Percentiles rank a stretch among this genome's conserved stretches.
Evolutionary conservation across 1,140 invertebrate species (phyloP).

Genomic region (Meteorus sp.): DNA sequence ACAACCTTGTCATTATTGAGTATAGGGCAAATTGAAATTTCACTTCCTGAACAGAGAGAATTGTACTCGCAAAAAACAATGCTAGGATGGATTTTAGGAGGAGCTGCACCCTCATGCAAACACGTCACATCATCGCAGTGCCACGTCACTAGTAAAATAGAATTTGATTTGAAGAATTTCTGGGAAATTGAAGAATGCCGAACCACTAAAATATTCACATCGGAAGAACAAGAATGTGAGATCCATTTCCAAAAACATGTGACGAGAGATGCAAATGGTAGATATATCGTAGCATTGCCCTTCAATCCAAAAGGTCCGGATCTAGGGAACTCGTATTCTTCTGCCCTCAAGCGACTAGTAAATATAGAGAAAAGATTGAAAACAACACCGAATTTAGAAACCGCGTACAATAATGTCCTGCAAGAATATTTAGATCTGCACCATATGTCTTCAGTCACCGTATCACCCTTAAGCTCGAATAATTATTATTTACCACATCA

Average conservation of each 20-base stretch:
- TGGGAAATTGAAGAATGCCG: conserved; percentile 6
- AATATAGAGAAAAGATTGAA: background rate
- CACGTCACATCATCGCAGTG: background rate
- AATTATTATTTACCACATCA: conserved; percentile 24
- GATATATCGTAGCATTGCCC: background rate
- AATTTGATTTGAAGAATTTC: background rate
- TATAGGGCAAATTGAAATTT: conserved; percentile 26
- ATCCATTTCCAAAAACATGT: background rate
- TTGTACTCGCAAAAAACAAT: conserved; percentile 30
- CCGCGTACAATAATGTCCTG: conserved; percentile 21
- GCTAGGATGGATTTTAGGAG: conserved; percentile 27
- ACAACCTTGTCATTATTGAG: conserved; percentile 29
- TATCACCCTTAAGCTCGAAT: conserved; percentile 1
- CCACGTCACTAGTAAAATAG: background rate
- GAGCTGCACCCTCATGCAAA: background rate
- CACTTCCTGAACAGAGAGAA: background rate
- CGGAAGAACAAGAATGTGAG: background rate
- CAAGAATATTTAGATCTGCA: conserved; percentile 34
- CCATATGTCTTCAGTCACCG: conserved; percentile 26
- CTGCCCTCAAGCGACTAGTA: background rate
- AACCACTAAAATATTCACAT: background rate
- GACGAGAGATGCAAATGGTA: background rate
- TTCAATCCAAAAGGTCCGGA: background rate
- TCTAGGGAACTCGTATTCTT: background rate
- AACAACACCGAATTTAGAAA: too few species aligned